A percentile compares a stretch with the other conserved stretches of the same genome.
phyloP scores from a whole-genome alignment of 2,797 vertebrate species.

The Enteromius argenteus region DNA sequence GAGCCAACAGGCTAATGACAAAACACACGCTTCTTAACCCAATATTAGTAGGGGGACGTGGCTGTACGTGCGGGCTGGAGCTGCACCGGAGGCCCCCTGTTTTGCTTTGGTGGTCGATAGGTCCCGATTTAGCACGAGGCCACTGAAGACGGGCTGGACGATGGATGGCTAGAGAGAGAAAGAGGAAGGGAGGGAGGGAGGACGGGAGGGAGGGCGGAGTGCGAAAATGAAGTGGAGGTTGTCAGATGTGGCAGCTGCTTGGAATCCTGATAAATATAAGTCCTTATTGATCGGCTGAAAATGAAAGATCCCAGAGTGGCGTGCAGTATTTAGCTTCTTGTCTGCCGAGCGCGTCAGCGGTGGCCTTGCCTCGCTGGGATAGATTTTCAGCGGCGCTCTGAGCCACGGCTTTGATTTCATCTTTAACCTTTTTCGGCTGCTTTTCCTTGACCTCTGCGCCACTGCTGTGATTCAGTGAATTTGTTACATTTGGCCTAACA shows the following conservation, averaged over 20 bases:
- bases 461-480: conserved; percentile 85
- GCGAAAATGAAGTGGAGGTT: conserved; percentile 97
- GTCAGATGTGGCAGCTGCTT: conserved; percentile 99
- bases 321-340: conserved; percentile 98
- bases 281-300: conserved; percentile 99
- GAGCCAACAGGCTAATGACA: conserved; percentile 94
- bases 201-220: conserved; percentile 73
- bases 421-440: conserved; percentile 96
- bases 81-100: conserved; percentile 80
- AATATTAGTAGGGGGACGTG: conserved; percentile 71
- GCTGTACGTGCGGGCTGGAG: conserved; percentile 63
- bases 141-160: conserved; percentile 50
- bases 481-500: conserved; percentile 90
- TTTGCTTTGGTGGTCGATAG: conserved; percentile 83
- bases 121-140: conserved; percentile 83
- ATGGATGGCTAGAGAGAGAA: conserved; percentile 46
- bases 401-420: conserved; percentile 94
- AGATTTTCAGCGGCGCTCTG: conserved; percentile 92
- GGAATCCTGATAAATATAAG: conserved; percentile 99
- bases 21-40: conserved; percentile 89
- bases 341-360: conserved; percentile 89
- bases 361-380: conserved; percentile 93
- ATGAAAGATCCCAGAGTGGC: conserved; percentile 98
- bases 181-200: conserved; percentile 53
- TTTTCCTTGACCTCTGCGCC: conserved; percentile 95